A percentile compares a stretch with the other conserved stretches of the same genome.
Conservation (phyloP, 2,888 invertebrate genomes). For the Plagodis pulveraria region DNA sequence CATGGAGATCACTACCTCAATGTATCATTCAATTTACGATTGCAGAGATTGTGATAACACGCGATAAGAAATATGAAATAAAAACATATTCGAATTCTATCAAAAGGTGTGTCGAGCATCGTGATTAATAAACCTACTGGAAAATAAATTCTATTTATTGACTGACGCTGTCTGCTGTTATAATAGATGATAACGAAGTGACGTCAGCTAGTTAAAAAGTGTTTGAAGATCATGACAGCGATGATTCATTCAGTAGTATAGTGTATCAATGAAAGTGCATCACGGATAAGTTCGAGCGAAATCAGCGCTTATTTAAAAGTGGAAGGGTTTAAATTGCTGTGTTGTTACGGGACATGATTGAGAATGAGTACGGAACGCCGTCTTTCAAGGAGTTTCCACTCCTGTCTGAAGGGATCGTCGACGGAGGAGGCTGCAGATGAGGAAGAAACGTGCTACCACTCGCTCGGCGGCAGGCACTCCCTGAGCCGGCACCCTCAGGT, state of each 20-base stretch:
- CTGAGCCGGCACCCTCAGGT: constrained; percentile 73
- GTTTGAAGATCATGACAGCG: constrained; percentile 26
- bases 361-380: constrained; percentile 84
- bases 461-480: constrained; percentile 75
- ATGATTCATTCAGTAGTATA: constrained; percentile 26
- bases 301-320: constrained; percentile 38
- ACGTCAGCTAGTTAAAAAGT: constrained; percentile 39
- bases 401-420: constrained; percentile 87
- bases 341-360: constrained; percentile 70
- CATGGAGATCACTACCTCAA: constrained; percentile 57
- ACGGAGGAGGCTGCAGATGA: constrained; percentile 81
- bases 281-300: constrained; percentile 25
- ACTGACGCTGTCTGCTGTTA: constrained; percentile 19
- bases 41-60: constrained; percentile 63
- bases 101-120: constrained; percentile 49
- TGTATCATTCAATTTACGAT: constrained; percentile 48
- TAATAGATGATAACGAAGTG: constrained; percentile 34
- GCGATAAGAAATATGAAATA: constrained; percentile 57
- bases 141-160: constrained; percentile 17
- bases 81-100: constrained; percentile 49
- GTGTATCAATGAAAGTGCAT: constrained; percentile 26
- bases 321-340: constrained; percentile 46
- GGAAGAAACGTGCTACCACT: constrained; percentile 79
- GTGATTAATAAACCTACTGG: constrained; percentile 32
- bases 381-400: constrained; percentile 88